These are phyloP conservation scores for Acrobasis consociella DNA, from an alignment of 2,888 invertebrate species.

Conservation along the genomic window DNA sequence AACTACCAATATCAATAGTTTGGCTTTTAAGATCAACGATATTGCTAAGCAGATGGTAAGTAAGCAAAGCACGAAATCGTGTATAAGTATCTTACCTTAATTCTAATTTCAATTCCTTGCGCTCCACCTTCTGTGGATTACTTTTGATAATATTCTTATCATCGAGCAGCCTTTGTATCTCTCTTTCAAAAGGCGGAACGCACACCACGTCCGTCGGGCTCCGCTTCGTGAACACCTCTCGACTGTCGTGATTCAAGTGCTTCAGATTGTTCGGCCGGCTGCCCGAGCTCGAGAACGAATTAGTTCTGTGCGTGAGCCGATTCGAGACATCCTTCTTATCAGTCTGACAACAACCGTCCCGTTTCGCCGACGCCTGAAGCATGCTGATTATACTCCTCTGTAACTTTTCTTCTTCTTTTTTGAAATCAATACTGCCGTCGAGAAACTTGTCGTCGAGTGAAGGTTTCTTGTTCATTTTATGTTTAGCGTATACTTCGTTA, in stretches of 20 bases:
- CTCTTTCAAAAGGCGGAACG: conserved; percentile 89
- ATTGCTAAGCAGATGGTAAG: too few species aligned
- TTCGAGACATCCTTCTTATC: conserved; percentile 84
- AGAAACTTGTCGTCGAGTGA: conserved; percentile 70
- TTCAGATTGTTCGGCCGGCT: conserved; percentile 78
- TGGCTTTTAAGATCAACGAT: too few species aligned
- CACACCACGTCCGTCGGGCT: conserved; percentile 78
- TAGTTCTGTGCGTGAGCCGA: conserved; percentile 65
- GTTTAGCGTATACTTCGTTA: conserved; percentile 70
- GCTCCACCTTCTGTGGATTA: conserved; percentile 83
- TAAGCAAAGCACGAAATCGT: too few species aligned
- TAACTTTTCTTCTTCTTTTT: conserved; percentile 76
- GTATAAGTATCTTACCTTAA: conserved; percentile 52
- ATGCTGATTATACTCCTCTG: conserved; percentile 77
- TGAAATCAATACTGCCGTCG: conserved; percentile 62
- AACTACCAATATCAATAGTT: too few species aligned
- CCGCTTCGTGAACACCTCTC: conserved; percentile 72
- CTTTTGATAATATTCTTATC: conserved; percentile 86
- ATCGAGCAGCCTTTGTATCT: conserved; percentile 90
- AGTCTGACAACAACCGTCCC: conserved; percentile 86
- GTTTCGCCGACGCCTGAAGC: conserved; percentile 82
- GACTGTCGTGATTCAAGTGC: conserved; percentile 77
- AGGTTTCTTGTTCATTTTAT: conserved; percentile 66
- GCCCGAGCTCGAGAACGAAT: conserved; percentile 80
- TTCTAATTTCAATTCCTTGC: conserved; percentile 84